Base-by-base conservation (phyloP, 2,888 invertebrate genomes). In the Anoncus sp. region DNA sequence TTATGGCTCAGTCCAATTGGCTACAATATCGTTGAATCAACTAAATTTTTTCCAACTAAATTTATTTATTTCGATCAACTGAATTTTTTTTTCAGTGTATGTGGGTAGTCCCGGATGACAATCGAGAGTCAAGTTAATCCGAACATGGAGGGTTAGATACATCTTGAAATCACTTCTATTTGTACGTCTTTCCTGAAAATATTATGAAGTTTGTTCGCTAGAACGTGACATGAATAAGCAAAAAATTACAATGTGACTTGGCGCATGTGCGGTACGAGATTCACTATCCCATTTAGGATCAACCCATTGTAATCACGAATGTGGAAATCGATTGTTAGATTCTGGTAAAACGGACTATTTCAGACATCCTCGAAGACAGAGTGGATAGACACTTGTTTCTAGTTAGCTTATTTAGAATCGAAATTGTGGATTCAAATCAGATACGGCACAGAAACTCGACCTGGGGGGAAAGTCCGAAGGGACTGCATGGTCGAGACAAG, bases 81-180 rank as follows among this genome's bases (percentile, higher is more conserved):
- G n/a, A n/a, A n/a, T n/a, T n/a, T n/a, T n/a, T n/a, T n/a, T n/a
- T n/a, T n/a, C n/a, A n/a, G 67, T 69, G 38, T 74, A 74, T 70
- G 59, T 55, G 59, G 65, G 70, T 70, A 70, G 60, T 65, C 57
- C 55, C 40, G 57, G 49, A 35, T 74, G 60, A 31, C 31, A 70
- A 70, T 47, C 65, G 59, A 62, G 59, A 73, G 74, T 70, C 65
- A 65, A 74, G 74, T 78, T 78, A 70, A 73, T 70, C 55, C 60
- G 65, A 38, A 55, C 6, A 45, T n/a, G 22, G 57, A 53, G 53
- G 59, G 66, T 62, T 65, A 53, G 70, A 74, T 78, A 70, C 62
- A 51, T 60, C 65, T 45, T 60, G 55, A 51, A 78, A 70, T 71
- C 60, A 55, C 70, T 65, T 40, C 51, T 62, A 51, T 73, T 77